Evolutionary conservation across 2,888 invertebrate species (phyloP).

Genomic region (Folsomia manolachei): DNA sequence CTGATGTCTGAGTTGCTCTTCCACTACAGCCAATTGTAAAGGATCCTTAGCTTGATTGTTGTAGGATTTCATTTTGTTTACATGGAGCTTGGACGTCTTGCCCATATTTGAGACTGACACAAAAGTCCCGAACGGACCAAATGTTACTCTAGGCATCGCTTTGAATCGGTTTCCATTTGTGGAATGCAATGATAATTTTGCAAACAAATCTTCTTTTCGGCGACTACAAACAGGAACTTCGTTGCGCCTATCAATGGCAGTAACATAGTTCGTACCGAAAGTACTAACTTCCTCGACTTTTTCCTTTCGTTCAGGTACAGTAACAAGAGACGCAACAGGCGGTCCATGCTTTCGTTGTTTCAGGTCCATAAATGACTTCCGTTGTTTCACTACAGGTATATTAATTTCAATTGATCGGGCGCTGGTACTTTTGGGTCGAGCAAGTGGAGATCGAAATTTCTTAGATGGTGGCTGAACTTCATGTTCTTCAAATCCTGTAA

Average conservation of each 20-base stretch:
- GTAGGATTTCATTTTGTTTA: not conserved
- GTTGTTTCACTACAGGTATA: not conserved
- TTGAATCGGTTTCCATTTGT: not conserved
- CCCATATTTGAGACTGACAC: conserved; percentile 26
- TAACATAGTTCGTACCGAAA: not conserved
- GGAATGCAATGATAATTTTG: conserved; percentile 5
- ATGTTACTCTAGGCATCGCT: conserved; percentile 31
- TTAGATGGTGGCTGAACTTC: not conserved
- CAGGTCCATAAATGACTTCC: not conserved
- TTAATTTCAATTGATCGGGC: not conserved
- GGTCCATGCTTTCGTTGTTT: not conserved
- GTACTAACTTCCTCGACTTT: too few species aligned
- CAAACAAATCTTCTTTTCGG: not conserved
- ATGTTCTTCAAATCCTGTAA: not conserved
- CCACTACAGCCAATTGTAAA: not conserved
- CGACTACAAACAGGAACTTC: not conserved
- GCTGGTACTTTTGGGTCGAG: not conserved
- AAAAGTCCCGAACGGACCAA: conserved; percentile 37
- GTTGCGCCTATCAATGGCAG: conserved; percentile 12
- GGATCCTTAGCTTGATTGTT: not conserved
- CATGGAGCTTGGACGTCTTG: not conserved
- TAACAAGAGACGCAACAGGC: not conserved
- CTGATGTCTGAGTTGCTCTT: conserved; percentile 23
- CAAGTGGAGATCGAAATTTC: not conserved
- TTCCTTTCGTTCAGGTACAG: not conserved